Percentiles rank a stretch among this genome's conserved stretches.
Conservation (phyloP, 2,797 vertebrate genomes). For the Chromis chromis region DNA sequence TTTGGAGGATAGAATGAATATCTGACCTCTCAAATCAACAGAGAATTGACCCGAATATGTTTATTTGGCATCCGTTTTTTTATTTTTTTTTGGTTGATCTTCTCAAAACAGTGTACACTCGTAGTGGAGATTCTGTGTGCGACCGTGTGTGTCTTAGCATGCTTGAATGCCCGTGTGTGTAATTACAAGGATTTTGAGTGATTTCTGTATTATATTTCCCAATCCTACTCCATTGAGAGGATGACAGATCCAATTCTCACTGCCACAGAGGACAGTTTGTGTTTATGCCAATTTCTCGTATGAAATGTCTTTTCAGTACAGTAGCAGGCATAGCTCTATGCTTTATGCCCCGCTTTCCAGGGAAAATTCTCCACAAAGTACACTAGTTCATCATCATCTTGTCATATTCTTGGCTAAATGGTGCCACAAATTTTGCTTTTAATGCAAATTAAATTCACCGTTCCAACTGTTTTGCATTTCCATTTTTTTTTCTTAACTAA, state of each 20-base stretch:
- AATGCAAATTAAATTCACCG: slow-evolving; percentile 20
- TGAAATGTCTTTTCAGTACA: slow-evolving; percentile 57
- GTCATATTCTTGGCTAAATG: slow-evolving; percentile 24
- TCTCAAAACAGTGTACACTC: neutral
- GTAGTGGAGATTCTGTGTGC: neutral
- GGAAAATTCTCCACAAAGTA: slow-evolving; percentile 36
- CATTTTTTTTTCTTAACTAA: neutral
- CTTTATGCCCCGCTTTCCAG: slow-evolving; percentile 43
- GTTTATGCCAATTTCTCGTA: slow-evolving; percentile 61
- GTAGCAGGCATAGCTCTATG: slow-evolving; percentile 28
- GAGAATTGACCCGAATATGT: slow-evolving; percentile 24
- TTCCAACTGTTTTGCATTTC: slow-evolving; percentile 12
- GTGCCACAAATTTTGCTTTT: slow-evolving; percentile 21
- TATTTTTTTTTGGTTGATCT: slow-evolving; percentile 8
- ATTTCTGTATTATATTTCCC: slow-evolving; percentile 62
- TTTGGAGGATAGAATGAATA: slow-evolving; percentile 15
- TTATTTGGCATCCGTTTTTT: slow-evolving; percentile 2
- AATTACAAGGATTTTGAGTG: slow-evolving; percentile 65
- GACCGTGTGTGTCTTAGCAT: slow-evolving; percentile 2
- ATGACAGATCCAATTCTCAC: slow-evolving; percentile 70
- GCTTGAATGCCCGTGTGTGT: slow-evolving; percentile 45
- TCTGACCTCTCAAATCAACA: slow-evolving; percentile 34
- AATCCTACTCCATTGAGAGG: slow-evolving; percentile 54
- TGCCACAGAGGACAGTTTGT: slow-evolving; percentile 59
- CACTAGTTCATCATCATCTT: slow-evolving; percentile 40